Evolutionary conservation across 2,888 invertebrate species (phyloP).

Genomic region (Amblyteles armatorius): DNA sequence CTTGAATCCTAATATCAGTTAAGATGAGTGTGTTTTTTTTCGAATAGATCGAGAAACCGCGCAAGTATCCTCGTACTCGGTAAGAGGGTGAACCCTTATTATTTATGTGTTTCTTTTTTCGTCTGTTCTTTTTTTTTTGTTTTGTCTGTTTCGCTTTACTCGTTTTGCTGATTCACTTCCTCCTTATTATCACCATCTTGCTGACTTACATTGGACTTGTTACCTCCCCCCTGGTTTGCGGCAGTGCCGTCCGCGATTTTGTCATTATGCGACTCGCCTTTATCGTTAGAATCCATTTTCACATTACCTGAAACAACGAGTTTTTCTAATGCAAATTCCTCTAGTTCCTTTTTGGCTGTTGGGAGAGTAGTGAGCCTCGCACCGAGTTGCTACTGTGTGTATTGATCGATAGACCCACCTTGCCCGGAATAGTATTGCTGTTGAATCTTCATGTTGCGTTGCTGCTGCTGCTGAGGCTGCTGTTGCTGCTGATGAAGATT

Average conservation of each 20-base stretch:
- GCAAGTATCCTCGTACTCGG: conserved; percentile 38
- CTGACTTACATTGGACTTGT: conserved; percentile 81
- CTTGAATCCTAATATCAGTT: conserved; percentile 49
- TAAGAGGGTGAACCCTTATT: conserved; percentile 50
- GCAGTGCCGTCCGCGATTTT: conserved; percentile 80
- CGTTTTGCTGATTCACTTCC: conserved; percentile 83
- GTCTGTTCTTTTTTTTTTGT: conserved; percentile 36
- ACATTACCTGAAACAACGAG: conserved; percentile 80
- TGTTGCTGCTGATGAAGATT: conserved; percentile 81
- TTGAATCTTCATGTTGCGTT: conserved; percentile 83
- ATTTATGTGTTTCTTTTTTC: conserved; percentile 49
- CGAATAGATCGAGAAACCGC: conserved; percentile 11
- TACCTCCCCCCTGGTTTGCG: conserved; percentile 78
- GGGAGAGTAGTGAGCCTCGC: conserved; percentile 60
- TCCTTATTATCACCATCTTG: conserved; percentile 82
- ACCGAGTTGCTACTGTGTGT: conserved; percentile 65
- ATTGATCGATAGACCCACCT: conserved; percentile 82
- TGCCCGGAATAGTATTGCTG: conserved; percentile 86
- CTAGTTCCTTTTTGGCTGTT: conserved; percentile 56
- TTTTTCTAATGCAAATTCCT: conserved; percentile 73
- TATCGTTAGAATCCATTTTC: conserved; percentile 83
- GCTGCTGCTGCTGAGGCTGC: conserved; percentile 71
- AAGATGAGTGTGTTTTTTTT: conserved; percentile 39
- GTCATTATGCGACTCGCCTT: conserved; percentile 82
- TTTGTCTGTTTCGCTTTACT: conserved; percentile 73